Evolutionary conservation across 2,888 invertebrate species (phyloP).

Genomic region (Andrena dorsata): DNA sequence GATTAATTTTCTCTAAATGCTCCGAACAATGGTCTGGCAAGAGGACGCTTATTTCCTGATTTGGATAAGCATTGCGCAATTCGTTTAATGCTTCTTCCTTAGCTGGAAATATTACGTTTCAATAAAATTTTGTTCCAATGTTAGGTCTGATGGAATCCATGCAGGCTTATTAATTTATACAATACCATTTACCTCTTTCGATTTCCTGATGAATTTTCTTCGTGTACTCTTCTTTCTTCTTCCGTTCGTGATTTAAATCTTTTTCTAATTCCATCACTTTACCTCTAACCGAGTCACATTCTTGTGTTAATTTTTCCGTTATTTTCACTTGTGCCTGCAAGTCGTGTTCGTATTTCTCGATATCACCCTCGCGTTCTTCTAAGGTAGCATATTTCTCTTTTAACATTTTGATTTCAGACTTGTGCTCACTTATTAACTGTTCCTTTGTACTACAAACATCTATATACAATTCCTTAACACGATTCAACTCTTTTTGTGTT

Average conservation of each 20-base stretch:
- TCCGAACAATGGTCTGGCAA: constrained; percentile 81
- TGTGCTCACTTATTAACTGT: constrained; percentile 86
- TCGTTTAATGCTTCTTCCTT: constrained; percentile 81
- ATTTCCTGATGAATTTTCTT: constrained; percentile 80
- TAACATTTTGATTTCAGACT: constrained; percentile 86
- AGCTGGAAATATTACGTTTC: constrained; percentile 66
- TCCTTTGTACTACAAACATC: constrained; percentile 88
- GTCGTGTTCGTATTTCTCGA: constrained; percentile 76
- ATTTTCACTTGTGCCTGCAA: constrained; percentile 77
- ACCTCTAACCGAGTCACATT: constrained; percentile 76
- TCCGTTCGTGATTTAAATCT: constrained; percentile 77
- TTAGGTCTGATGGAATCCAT: not conserved
- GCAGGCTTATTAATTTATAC: not conserved
- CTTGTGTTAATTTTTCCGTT: constrained; percentile 74
- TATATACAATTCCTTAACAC: constrained; percentile 83
- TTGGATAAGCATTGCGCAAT: constrained; percentile 78
- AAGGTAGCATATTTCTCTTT: constrained; percentile 79
- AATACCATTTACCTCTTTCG: constrained; percentile 75
- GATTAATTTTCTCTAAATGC: constrained; percentile 80
- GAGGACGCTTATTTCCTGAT: constrained; percentile 78
- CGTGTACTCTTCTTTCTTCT: constrained; percentile 77
- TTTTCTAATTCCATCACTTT: constrained; percentile 80
- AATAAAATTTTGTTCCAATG: not conserved
- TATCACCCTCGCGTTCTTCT: constrained; percentile 72
- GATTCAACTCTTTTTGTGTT: constrained; percentile 81